Evolutionary conservation across 92 coral and sea anemone species (phyloP).

Genomic region (Epizoanthus fatuus): DNA sequence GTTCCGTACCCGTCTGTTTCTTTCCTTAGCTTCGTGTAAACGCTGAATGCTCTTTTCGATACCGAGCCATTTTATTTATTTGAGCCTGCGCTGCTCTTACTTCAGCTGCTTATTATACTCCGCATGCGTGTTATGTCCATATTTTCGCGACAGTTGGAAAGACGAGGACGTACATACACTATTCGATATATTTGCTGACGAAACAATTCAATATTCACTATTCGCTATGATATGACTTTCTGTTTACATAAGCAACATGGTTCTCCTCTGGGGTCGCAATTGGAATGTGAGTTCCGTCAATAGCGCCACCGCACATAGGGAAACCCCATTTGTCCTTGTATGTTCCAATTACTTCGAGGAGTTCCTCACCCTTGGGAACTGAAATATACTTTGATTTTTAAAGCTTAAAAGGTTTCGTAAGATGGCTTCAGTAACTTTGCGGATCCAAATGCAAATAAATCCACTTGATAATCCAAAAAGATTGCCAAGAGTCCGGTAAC

Average conservation of each 20-base stretch:
- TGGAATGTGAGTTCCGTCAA: constrained; percentile 44
- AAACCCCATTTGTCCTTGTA: constrained; percentile 54
- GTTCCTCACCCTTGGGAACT: constrained; percentile 39
- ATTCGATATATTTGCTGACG: no score
- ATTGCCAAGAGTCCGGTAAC: constrained; percentile 69
- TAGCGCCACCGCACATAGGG: constrained; percentile 49
- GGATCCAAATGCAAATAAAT: constrained; percentile 68
- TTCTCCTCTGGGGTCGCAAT: constrained; percentile 47
- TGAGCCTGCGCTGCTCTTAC: no score
- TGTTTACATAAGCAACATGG: constrained; percentile 44
- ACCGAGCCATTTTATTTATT: no score
- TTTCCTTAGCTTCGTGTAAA: no score
- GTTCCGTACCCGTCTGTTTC: no score
- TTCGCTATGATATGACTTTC: no score
- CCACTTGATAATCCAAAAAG: constrained; percentile 67
- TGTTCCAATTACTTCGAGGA: constrained; percentile 29
- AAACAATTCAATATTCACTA: no score
- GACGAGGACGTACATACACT: no score
- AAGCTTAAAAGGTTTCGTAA: constrained; percentile 20
- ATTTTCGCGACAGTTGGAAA: no score
- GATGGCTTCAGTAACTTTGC: constrained; percentile 60
- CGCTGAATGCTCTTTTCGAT: no score
- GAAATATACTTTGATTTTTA: constrained; percentile 10
- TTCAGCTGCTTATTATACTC: no score
- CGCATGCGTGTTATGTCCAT: no score